Base-by-base conservation (phyloP, 37 sponge, comb jelly and placozoan genomes). In the Agelas oroides region DNA sequence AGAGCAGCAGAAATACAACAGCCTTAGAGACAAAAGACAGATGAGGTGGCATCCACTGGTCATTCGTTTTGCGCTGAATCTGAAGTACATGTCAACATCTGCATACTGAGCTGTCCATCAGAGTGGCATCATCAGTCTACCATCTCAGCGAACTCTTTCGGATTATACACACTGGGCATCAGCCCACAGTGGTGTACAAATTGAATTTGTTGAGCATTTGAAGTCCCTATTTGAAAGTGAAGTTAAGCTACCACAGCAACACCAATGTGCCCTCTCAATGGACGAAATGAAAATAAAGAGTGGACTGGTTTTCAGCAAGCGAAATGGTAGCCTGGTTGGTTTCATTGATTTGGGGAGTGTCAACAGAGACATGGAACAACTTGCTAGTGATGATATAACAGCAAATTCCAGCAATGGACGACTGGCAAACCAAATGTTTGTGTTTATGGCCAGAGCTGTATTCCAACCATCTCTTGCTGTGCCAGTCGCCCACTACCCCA, bases 261-360 rank as follows among this genome's bases (percentile, higher is more conserved):
- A 5, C 27, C 66, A 78, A 6, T 64, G 65, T 52, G 66, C 66
- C 24, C 27, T 78, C 41, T 78, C 79, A 5, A 39, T 78, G 52
- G 79, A 78, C 25, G 76, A 76, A 57, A 58, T 76, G 76, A 78
- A 78, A 35, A 40, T 78, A 1, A 65, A 36, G 53, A 65, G 28
- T 36, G 65, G 79, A 1, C 66, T 65, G 5, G 53, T 65, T 15
- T 78, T 62, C 53, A 13, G 25, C 52, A 78, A 65, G 24, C 53
- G 18, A 18, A 41, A 15, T 32, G 79, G 79, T 3, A 1, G 6
- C 1, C 66, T 78, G 5, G 12, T 27, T 5, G 79, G 79, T 13
- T 78, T 78, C 32, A 65, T 64, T 11, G 79, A 78, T 23, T 66
- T 78, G 5, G 79, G 66, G 13, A 27, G 14, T 64, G 79, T 64